Evolutionary conservation across 2,797 vertebrate species (phyloP).

Genomic region (Danio kyathit): DNA sequence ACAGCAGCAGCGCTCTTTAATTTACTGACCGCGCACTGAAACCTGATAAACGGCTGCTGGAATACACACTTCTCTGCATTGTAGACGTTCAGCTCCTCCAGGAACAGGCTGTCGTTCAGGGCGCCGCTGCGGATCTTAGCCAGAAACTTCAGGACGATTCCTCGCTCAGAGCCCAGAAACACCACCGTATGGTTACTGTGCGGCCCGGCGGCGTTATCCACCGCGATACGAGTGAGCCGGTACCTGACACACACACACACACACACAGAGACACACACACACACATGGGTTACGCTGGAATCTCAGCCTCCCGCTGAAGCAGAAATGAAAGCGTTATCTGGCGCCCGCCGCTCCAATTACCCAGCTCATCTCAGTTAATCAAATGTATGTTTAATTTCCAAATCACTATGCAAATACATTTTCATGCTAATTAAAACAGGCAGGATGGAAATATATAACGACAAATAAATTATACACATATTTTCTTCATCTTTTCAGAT

Average conservation of each 20-base stretch:
- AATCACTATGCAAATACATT: slow-evolving; percentile 58
- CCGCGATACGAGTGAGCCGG: slow-evolving; percentile 94
- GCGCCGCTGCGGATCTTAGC: slow-evolving; percentile 91
- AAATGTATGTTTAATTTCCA: slow-evolving; percentile 56
- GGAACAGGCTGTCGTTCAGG: slow-evolving; percentile 95
- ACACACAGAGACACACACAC: background rate
- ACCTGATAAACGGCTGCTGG: background rate
- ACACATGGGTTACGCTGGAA: background rate
- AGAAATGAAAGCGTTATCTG: slow-evolving; percentile 54
- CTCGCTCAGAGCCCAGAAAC: slow-evolving; percentile 97
- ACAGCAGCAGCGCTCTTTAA: too few relatives aligned
- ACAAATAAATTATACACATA: slow-evolving; percentile 58
- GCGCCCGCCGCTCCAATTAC: slow-evolving; percentile 56
- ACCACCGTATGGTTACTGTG: slow-evolving; percentile 94
- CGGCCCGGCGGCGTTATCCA: slow-evolving; percentile 91
- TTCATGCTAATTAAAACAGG: slow-evolving; percentile 64
- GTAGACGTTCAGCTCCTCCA: slow-evolving; percentile 97
- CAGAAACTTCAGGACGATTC: slow-evolving; percentile 97
- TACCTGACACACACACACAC: slow-evolving; percentile 79
- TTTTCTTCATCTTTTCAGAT: slow-evolving; percentile 4
- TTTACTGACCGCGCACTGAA: too few relatives aligned
- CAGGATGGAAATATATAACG: slow-evolving; percentile 63
- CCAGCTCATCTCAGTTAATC: slow-evolving; percentile 56
- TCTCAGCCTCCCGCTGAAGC: slow-evolving; percentile 16
- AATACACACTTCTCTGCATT: slow-evolving; percentile 94